Evolutionary conservation across 2,888 invertebrate species (phyloP), one percentile per base, ranked within the genome.

Genomic region (Prenolepis imparis): DNA sequence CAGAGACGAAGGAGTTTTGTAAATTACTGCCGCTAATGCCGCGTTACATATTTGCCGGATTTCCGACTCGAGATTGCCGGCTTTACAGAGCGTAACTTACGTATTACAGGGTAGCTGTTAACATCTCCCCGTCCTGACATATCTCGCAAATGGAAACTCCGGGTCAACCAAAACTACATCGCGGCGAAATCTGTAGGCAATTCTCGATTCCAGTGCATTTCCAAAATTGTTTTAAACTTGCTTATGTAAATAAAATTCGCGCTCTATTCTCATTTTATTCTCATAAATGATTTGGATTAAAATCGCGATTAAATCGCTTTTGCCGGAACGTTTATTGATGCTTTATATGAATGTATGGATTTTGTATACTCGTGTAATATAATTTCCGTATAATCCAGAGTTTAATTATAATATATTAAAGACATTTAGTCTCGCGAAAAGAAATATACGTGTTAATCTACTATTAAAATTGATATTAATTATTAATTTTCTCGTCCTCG

Each of bases 1-100:
- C 57, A 24, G n/a, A 68, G 57, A 78, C 36, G 78, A 66, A 39
- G 28, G 68, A 78, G 68, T 78, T 78, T 78, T 68, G 57, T 68
- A 64, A 78, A 78, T 78, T 78, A 78, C 44, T 68, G 67, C 9
- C 55, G 59, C 44, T 78, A 59, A 78, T 68, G 68, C 78, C 57
- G 78, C 57, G 78, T 78, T 78, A 78, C 78, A 68, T 78, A 59
- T 78, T 78, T 78, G 68, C 57, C 44, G 59, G 78, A 78, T 78
- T 78, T 59, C 78, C 78, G 57, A 41, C 44, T 68, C 68, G 78
- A 78, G 68, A 78, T 78, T 78, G 68, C 78, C 57, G 68, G 68
- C 78, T 78, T 78, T 78, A 68, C 68, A 78, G 57, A 59, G 41
- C 78, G 59, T 78, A 78, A 78, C 78, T 78, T 68, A 78, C 68